Evolutionary conservation across 1,140 invertebrate genomes (phyloP), one percentile per base, ranked within the genome.

Genomic region (Muscidifurax raptorellus): DNA sequence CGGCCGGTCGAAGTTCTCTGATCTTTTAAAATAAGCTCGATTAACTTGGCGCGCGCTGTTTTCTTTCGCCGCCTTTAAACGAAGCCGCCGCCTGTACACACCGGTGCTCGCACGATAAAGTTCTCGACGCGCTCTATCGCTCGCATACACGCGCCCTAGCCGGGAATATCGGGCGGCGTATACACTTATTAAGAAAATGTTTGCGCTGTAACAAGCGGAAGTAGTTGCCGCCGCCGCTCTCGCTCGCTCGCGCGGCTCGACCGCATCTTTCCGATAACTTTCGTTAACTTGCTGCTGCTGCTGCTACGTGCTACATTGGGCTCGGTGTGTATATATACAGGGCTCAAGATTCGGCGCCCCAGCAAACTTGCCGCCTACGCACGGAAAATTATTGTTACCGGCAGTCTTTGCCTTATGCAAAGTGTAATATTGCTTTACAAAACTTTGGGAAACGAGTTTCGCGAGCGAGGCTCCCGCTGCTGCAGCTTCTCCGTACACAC

Each of bases 241-340:
- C 78, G 28, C 15, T n/a, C 66, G 64, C 69, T 13, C 28, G 0
- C 44, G 0, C 44, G 44, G 22, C 27, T 25, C 75, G 74, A 25
- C 72, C 30, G 76, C 76, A 74, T 79, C 82, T 84, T 79, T 84
- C 76, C 67, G 75, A 84, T 84, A 84, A 84, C 75, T 84, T 84
- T 79, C 67, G 67, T 66, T 79, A 84, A 79, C 67, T 84, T 69
- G 74, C 47, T 52, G 75, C 75, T 40, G 74, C 72, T 7, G 52
- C 52, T 18, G 1, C 52, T 22, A 18, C 52, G 52, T 18, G 22
- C 47, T 52, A 18, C 22, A 4, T 59, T 7, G 18, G 22, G 52
- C 52, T 59, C 15, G 5, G 47, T 18, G 15, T 47, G 12, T 47
- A 47, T n/a, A n/a, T n/a, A n/a, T n/a, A n/a, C 32, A 5, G 47